phyloP scores from a whole-genome alignment of 2,888 invertebrate genomes.

The Margaritifera margaritifera region DNA sequence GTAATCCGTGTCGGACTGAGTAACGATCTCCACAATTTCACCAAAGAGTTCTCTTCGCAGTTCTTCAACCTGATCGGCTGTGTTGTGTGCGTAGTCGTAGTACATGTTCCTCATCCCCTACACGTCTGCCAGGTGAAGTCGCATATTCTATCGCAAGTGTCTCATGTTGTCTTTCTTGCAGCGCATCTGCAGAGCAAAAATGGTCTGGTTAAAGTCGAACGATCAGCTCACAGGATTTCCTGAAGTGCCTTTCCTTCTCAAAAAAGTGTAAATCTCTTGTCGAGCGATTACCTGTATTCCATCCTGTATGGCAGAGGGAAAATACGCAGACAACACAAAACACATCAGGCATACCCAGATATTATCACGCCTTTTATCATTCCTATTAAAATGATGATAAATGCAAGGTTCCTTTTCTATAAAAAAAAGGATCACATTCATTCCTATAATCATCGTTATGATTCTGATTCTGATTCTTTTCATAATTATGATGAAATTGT shows the following conservation, averaged over 20 bases:
- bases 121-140: slow-evolving; percentile 53
- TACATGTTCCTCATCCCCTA: no score
- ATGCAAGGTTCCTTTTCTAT: no score
- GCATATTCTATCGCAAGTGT: slow-evolving; percentile 56
- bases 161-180: slow-evolving; percentile 49
- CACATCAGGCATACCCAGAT: no score
- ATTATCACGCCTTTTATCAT: no score
- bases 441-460: no score
- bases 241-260: slow-evolving; percentile 46
- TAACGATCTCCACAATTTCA: slow-evolving; percentile 35
- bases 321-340: slow-evolving; percentile 13
- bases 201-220: slow-evolving; percentile 50
- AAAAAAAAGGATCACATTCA: no score
- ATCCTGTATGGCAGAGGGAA: slow-evolving; percentile 9
- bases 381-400: no score
- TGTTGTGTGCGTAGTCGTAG: slow-evolving; percentile 56
- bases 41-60: slow-evolving; percentile 37
- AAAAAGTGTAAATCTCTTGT: slow-evolving; percentile 19
- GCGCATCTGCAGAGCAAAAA: slow-evolving; percentile 48
- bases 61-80: slow-evolving; percentile 51
- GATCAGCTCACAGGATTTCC: slow-evolving; percentile 56
- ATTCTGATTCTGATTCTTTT: no score
- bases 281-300: slow-evolving; percentile 21
- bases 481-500: no score
- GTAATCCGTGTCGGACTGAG: slow-evolving; percentile 19